A percentile compares a stretch with the other conserved stretches of the same genome.
phyloP scores from a whole-genome alignment of 2,113 vertebrate genomes.

The Urocynchramus pylzowi region DNA sequence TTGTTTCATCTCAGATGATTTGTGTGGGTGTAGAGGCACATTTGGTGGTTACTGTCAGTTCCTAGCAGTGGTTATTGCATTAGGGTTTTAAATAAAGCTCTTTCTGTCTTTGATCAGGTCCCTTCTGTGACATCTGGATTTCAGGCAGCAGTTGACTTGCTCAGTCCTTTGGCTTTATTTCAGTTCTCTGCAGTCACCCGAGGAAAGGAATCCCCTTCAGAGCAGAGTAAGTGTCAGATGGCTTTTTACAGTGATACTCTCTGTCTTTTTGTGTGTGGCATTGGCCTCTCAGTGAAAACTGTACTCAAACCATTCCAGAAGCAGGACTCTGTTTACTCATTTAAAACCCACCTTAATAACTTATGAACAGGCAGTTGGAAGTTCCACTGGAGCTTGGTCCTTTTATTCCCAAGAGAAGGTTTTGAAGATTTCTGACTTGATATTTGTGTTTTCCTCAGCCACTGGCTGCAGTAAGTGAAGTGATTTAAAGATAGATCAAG shows the following conservation, averaged over 20 bases:
- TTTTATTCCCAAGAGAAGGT: background rate
- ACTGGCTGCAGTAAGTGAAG: background rate
- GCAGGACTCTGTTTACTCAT: background rate
- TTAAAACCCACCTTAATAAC: background rate
- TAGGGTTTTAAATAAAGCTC: background rate
- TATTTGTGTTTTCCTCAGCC: background rate
- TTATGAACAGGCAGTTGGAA: background rate
- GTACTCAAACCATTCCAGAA: background rate
- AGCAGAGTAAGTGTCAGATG: constrained; percentile 70
- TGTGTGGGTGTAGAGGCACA: background rate
- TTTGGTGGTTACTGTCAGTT: background rate
- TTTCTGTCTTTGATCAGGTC: constrained; percentile 62
- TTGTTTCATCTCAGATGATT: background rate
- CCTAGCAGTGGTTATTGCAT: background rate
- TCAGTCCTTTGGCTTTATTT: constrained; percentile 87
- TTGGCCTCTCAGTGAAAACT: background rate
- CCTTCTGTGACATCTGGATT: constrained; percentile 73
- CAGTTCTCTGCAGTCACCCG: constrained; percentile 83
- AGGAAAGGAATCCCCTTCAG: constrained; percentile 72
- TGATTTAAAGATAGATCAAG: background rate
- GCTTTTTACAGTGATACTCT: background rate
- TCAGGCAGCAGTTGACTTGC: constrained; percentile 75
- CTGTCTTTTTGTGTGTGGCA: background rate
- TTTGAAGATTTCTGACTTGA: background rate
- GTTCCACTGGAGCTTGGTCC: background rate